Base-by-base conservation (phyloP, 2,113 vertebrate species). In the Chrysochloris asiatica region DNA sequence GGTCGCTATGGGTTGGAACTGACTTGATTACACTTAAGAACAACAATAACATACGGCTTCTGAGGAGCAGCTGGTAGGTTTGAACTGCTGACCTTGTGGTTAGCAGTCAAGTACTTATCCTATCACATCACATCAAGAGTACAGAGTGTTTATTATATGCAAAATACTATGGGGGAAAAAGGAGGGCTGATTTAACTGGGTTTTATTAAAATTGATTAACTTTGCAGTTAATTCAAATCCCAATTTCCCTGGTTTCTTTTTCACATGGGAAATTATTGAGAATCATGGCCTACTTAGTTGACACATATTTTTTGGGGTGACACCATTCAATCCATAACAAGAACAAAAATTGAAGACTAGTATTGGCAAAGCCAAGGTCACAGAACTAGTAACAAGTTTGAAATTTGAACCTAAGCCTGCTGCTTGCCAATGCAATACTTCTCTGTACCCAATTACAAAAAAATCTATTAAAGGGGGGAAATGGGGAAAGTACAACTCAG, bases 121-220 rank as follows among this genome's bases (percentile, higher is more conserved):
- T n/a, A n/a, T n/a, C n/a, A n/a, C n/a, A n/a, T n/a, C n/a, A n/a
- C n/a, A n/a, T n/a, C n/a, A n/a, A n/a, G n/a, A n/a, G n/a, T 12
- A 45, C 21, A 3, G 9, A 90, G 41, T 75, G 47, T 89, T 82
- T 90, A 76, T 69, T 61, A 61, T 92, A 19, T 10, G 30, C n/a
- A 76, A 91, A 94, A 47, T 28, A 22, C 59, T 36, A 52, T 71
- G 24, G n/a, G n/a, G n/a, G 73, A 94, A 88, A 67, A 9, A 14
- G 19, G 77, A 24, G 30, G 71, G 28, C 22, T 73, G 19, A 47
- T 56, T 80, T 88, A 65, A 90, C 80, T 86, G 41, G 1, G 41
- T 85, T 94, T 84, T 54, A 79, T 81, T 65, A 89, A 87, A 81
- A 89, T 47, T 77, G 61, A 91, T 84, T 54, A 83, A 28, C n/a